A percentile compares a stretch with the other conserved stretches of the same genome.
These are phyloP conservation scores for Bovichtus diacanthus DNA, from an alignment of 2,797 vertebrate genomes.

Conservation along the genomic window DNA sequence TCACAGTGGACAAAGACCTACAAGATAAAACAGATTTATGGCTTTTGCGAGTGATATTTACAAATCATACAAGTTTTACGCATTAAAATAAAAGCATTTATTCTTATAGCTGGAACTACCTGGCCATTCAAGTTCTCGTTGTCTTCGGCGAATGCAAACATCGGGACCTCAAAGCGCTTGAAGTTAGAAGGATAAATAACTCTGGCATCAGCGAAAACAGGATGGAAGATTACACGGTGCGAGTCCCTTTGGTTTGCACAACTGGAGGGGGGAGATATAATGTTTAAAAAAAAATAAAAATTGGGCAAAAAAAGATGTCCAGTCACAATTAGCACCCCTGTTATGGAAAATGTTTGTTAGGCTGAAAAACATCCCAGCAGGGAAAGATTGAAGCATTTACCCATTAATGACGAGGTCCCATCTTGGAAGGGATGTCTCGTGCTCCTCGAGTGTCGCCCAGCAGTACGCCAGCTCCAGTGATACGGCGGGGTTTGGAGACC, in stretches of 20 bases:
- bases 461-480: slow-evolving; percentile 78
- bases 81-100: neutral
- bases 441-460: slow-evolving; percentile 70
- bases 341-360: neutral
- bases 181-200: slow-evolving; percentile 82
- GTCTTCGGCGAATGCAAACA: slow-evolving; percentile 82
- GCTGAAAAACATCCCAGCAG: neutral
- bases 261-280: slow-evolving; percentile 42
- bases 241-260: slow-evolving; percentile 72
- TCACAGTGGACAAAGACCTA: slow-evolving; percentile 89
- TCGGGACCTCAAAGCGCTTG: slow-evolving; percentile 88
- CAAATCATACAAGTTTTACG: neutral
- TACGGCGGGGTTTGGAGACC: slow-evolving; percentile 49
- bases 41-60: no score
- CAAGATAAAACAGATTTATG: neutral
- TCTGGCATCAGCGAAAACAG: slow-evolving; percentile 70
- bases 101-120: slow-evolving; percentile 64
- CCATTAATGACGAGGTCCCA: slow-evolving; percentile 81
- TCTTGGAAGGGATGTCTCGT: slow-evolving; percentile 65
- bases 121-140: slow-evolving; percentile 55
- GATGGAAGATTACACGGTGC: slow-evolving; percentile 66
- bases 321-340: neutral
- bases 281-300: neutral
- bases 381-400: slow-evolving; percentile 47
- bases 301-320: neutral